Evolutionary conservation across 2,113 vertebrate genomes (phyloP), one percentile per base, ranked within the genome.

Genomic region (Semnornis frantzii): DNA sequence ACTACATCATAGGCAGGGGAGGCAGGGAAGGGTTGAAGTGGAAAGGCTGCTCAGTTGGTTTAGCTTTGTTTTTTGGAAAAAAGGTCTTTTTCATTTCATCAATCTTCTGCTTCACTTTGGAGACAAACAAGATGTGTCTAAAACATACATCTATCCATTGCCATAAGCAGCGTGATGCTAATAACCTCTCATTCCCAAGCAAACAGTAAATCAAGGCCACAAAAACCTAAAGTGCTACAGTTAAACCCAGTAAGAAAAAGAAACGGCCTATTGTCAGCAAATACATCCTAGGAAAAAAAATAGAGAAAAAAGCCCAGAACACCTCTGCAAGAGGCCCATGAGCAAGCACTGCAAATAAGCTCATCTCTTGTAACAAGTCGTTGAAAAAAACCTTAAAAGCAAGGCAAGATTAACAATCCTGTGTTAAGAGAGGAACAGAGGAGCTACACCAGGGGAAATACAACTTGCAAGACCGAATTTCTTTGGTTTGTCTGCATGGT

Each of bases 11-110:
- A 10, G 37, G 37, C 37, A 39, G 37, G 37, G 3, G 4, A 14
- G 54, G 0, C 0, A 0, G 1, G 28, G 1, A 4, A 7, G 3
- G 4, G 6, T 25, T 76, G 50, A 73, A 73, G 23, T 1, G 4
- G 6, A 73, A 4, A 4, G 1, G 3, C 8, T 9, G 12, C 30
- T 57, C 18, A 39, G 19, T 20, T 48, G 15, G 19, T 23, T 55
- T 18, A 18, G 12, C 13, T 85, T 63, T 1, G 0, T 5, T 4
- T 73, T 63, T 63, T 16, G 2, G 8, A 71, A 13, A 9, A 71
- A 46, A 27, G 6, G 16, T 19, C 84, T 65, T 69, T 27, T 34
- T 4, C 19, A 21, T 12, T 78, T 39, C 39, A 66, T 16, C 11
- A 64, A 6, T 12, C 17, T 89, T 27, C 39, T 73, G 60, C 21